phyloP scores from a whole-genome alignment of 2,797 vertebrate genomes.

The Meda fulgida region DNA sequence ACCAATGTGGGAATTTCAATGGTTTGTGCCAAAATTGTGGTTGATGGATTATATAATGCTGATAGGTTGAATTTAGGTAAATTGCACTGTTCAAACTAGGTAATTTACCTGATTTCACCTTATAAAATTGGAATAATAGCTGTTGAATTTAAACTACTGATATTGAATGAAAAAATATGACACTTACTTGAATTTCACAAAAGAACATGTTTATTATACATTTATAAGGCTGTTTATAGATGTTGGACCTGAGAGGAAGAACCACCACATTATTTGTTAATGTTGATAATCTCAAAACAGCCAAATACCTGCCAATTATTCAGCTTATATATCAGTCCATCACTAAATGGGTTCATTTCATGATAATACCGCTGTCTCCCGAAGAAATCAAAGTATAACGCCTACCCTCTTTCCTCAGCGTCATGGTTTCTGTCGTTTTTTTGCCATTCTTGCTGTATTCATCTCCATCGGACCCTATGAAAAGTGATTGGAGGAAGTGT shows the following conservation, averaged over 20 bases:
- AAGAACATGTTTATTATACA: neutral
- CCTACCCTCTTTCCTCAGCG: conserved; percentile 93
- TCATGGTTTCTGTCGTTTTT: conserved; percentile 90
- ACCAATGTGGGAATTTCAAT: neutral
- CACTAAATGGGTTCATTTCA: neutral
- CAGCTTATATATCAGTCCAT: neutral
- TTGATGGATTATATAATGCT: neutral
- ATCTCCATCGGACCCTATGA: conserved; percentile 82
- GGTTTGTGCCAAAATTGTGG: no score
- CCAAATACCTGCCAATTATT: neutral
- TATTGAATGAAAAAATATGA: neutral
- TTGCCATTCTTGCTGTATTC: conserved; percentile 86
- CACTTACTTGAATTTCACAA: neutral
- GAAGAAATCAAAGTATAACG: conserved; percentile 1
- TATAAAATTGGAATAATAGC: neutral
- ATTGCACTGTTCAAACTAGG: neutral
- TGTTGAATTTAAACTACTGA: neutral
- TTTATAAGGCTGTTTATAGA: neutral
- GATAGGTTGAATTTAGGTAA: neutral
- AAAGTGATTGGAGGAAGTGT: conserved; percentile 43
- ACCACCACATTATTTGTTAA: neutral
- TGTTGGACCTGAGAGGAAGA: neutral
- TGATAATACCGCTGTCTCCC: neutral
- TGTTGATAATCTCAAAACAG: neutral
- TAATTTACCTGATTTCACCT: neutral